Evolutionary conservation across 2,113 vertebrate species (phyloP).

Genomic region (Butastur rufipennis): DNA sequence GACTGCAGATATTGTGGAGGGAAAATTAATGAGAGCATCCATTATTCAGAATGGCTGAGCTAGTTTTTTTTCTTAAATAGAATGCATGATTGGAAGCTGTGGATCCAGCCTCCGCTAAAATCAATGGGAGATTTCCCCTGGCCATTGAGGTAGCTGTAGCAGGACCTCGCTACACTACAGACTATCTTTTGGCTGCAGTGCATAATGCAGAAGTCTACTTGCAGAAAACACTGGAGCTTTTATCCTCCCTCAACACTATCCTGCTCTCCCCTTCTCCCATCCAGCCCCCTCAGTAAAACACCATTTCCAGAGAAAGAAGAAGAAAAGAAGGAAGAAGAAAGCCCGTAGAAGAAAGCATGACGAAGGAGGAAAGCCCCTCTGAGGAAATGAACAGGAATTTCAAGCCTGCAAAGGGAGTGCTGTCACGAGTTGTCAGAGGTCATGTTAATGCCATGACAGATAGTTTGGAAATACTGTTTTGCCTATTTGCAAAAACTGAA

Average conservation of each 20-base stretch:
- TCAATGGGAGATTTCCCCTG: not conserved
- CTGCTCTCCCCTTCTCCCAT: not conserved
- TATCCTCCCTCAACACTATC: not conserved
- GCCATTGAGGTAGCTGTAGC: not conserved
- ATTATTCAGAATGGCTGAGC: constrained; percentile 28
- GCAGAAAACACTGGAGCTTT: not conserved
- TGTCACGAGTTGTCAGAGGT: not conserved
- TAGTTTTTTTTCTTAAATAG: not conserved
- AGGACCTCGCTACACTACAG: not conserved
- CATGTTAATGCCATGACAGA: not conserved
- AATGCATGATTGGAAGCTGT: not conserved
- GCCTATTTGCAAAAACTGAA: not conserved
- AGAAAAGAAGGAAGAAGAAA: not conserved
- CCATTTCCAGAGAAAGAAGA: not conserved
- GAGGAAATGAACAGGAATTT: not conserved
- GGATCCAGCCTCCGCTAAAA: not conserved
- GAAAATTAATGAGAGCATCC: constrained; percentile 35
- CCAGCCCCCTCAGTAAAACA: not conserved
- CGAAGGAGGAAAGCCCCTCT: not conserved
- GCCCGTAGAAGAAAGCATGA: not conserved
- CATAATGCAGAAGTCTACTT: not conserved
- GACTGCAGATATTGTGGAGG: not conserved
- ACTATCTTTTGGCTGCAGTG: not conserved
- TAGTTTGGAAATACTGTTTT: not conserved
- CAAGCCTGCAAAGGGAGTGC: not conserved